A percentile compares a stretch with the other conserved stretches of the same genome.
Evolutionary conservation across 2,888 invertebrate genomes (phyloP).

Genomic region (Pristionchus maxplancki): DNA sequence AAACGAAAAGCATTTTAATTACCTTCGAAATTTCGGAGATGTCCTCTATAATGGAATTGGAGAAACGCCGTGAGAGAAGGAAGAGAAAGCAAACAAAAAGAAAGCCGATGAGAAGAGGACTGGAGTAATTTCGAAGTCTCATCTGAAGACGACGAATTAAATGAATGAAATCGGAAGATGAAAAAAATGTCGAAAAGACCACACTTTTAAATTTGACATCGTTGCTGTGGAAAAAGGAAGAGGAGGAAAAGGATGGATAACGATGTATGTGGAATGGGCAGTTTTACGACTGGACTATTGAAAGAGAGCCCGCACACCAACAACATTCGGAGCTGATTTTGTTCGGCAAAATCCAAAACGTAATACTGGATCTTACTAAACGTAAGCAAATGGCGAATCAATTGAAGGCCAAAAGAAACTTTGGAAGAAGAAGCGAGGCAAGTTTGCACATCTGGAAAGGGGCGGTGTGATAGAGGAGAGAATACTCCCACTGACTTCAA

Average conservation of each 20-base stretch:
- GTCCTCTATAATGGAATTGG: not conserved
- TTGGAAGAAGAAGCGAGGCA: not conserved
- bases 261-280: not conserved
- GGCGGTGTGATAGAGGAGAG: not conserved
- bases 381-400: not conserved
- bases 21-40: not conserved
- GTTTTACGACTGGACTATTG: constrained; percentile 23
- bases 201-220: not conserved
- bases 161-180: not conserved
- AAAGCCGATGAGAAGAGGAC: not conserved
- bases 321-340: not conserved
- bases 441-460: constrained; percentile 18
- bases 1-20: not conserved
- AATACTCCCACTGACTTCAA: not conserved
- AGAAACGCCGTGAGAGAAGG: not conserved
- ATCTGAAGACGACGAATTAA: not conserved
- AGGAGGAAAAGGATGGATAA: not conserved
- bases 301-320: not conserved
- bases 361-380: not conserved
- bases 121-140: not conserved
- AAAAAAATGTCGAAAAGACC: not conserved
- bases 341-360: not conserved
- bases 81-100: not conserved
- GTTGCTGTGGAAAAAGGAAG: not conserved
- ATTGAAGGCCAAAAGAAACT: not conserved